Evolutionary conservation across 2,888 invertebrate genomes (phyloP).

Genomic region (Ramazzottius varieornatus): DNA sequence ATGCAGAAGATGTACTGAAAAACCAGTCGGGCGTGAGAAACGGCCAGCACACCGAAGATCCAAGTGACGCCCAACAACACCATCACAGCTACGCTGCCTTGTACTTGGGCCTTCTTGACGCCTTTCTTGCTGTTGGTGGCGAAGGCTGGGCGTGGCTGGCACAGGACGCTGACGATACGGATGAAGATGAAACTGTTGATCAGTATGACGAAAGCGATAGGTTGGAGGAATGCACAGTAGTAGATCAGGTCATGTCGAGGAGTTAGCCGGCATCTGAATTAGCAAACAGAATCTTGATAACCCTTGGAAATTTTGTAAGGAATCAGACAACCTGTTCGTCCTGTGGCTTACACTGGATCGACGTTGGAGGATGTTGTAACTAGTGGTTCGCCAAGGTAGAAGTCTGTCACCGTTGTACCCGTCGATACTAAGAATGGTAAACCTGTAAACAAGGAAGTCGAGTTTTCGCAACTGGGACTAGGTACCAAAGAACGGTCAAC

Average conservation of each 20-base stretch:
- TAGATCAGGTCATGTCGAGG: slow-evolving; percentile 17
- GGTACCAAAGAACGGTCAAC: too few species aligned
- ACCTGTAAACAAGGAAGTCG: too few species aligned
- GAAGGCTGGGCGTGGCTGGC: slow-evolving; percentile 4
- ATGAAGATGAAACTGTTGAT: slow-evolving; percentile 31
- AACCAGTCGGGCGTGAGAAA: slow-evolving; percentile 14
- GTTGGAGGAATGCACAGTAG: slow-evolving; percentile 29
- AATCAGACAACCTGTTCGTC: too few species aligned
- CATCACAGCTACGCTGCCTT: slow-evolving; percentile 26
- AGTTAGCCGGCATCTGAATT: slow-evolving; percentile 6
- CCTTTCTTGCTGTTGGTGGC: not conserved
- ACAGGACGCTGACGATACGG: slow-evolving; percentile 23
- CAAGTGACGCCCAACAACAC: slow-evolving; percentile 16
- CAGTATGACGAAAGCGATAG: slow-evolving; percentile 29
- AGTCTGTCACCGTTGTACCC: too few species aligned
- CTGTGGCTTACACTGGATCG: too few species aligned
- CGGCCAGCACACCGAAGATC: slow-evolving; percentile 17
- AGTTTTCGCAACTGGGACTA: too few species aligned
- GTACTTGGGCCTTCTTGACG: not conserved
- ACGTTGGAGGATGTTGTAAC: too few species aligned
- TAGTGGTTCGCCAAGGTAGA: too few species aligned
- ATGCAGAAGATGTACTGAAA: slow-evolving; percentile 20
- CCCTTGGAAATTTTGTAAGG: too few species aligned
- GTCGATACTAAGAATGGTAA: too few species aligned
- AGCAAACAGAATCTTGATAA: too few species aligned